Conservation (phyloP, 2,888 invertebrate species). For the Stomorhina lunata region DNA sequence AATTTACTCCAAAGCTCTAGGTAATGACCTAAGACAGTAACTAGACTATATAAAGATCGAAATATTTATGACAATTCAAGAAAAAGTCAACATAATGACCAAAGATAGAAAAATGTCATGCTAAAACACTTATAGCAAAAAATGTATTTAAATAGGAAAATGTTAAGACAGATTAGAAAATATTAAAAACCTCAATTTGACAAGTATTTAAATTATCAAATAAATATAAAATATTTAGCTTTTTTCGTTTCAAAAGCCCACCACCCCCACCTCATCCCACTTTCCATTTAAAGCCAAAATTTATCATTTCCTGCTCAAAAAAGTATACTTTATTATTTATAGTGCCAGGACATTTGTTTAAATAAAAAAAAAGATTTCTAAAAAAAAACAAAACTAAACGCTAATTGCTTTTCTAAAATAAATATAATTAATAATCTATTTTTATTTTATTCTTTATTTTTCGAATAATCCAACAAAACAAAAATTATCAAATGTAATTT, state of each 20-base stretch:
- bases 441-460: conserved; percentile 66
- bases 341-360: conserved; percentile 78
- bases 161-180: no score
- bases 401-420: conserved; percentile 64
- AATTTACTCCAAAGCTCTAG: no score
- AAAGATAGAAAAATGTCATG: no score
- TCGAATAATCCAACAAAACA: conserved; percentile 27
- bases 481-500: conserved; percentile 55
- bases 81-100: no score
- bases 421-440: conserved; percentile 61
- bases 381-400: conserved; percentile 58
- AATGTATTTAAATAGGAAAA: no score
- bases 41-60: no score
- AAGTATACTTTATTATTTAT: conserved; percentile 68
- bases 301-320: conserved; percentile 36
- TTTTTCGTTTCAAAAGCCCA: conserved; percentile 20
- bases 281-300: neutral
- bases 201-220: neutral
- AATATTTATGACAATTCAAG: no score
- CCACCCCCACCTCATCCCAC: neutral
- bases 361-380: conserved; percentile 51
- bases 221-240: neutral
- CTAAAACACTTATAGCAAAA: no score
- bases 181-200: no score
- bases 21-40: no score